Base-by-base conservation (phyloP, 2,797 vertebrate genomes). In the Meriones psammophilus region DNA sequence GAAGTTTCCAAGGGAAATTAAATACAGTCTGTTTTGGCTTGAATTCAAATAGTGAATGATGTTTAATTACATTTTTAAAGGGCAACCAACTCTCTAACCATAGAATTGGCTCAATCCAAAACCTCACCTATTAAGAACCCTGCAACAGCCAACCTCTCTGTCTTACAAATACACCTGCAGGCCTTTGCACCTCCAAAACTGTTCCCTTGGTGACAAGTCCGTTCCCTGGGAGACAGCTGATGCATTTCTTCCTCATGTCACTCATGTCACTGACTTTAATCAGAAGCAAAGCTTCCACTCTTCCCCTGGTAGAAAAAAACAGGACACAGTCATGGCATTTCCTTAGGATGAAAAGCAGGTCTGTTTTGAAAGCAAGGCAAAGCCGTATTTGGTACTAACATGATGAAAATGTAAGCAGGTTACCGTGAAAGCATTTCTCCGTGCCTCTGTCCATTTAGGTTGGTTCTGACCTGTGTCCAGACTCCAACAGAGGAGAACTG, bases 131-230 rank as follows among this genome's bases (percentile, higher is more conserved):
- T 95, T 93, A 84, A 89, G 96, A 96, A 93, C 77, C 66, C 56
- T 71, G 24, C 77, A 91, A 66, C 64, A 83, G 56, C 50, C 62
- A 69, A 58, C 28, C 30, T 5, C 17, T 83, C 74, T 62, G 24
- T 85, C 66, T 86, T 77, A 94, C 56, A 92, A 96, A 96, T 79
- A 78, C 3, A 91, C 36, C 76, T 96, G 73, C 73, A 81, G 81
- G 42, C 60, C 92, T 94, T 96, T 85, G 81, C 62, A 83, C 69
- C 85, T 94, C 46, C 39, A 85, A 97, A 81, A 95, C 42, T 84
- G 81, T 97, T 97, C 93, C 95, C 95, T 94, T 93, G 93, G 93
- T 62, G 92, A 97, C 94, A 97, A 94, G 88, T 20, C 79, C 77
- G 73, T 91, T 36, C 71, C 12, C 50, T 36, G 0, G 3, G 84